Conservation (phyloP, 2,888 invertebrate species). For the Epinotia bilunana region DNA sequence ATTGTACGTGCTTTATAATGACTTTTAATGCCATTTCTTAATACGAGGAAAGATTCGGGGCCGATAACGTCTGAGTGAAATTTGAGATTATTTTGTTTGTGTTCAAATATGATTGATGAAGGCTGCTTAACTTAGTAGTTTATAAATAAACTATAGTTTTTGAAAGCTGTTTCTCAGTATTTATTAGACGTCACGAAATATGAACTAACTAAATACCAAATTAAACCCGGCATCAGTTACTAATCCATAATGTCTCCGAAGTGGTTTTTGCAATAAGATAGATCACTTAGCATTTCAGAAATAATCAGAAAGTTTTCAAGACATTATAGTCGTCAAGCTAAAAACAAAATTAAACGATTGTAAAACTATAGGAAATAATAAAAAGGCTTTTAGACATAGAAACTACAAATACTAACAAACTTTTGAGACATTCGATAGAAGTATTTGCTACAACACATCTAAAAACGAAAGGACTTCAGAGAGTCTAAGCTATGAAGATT, state of each 20-base stretch:
- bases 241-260: too few species aligned
- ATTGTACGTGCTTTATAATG: slow-evolving; percentile 72
- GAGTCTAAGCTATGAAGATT: background rate
- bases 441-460: background rate
- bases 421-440: background rate
- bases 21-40: slow-evolving; percentile 68
- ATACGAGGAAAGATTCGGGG: slow-evolving; percentile 55
- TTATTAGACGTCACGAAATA: background rate
- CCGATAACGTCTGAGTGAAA: slow-evolving; percentile 61
- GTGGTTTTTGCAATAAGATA: too few species aligned
- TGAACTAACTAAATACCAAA: background rate
- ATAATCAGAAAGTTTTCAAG: too few species aligned
- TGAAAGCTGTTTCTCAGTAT: background rate
- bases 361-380: background rate
- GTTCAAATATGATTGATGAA: slow-evolving; percentile 65
- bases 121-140: slow-evolving; percentile 51
- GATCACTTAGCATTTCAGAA: too few species aligned
- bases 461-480: background rate
- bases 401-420: background rate
- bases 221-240: too few species aligned
- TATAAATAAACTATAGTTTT: slow-evolving; percentile 50
- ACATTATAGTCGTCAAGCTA: too few species aligned
- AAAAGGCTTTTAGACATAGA: background rate
- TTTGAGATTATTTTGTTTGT: slow-evolving; percentile 61
- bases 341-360: background rate